Evolutionary conservation across 2,888 invertebrate genomes (phyloP), one percentile per base, ranked within the genome.

Genomic region (Calephelis perditalis): DNA sequence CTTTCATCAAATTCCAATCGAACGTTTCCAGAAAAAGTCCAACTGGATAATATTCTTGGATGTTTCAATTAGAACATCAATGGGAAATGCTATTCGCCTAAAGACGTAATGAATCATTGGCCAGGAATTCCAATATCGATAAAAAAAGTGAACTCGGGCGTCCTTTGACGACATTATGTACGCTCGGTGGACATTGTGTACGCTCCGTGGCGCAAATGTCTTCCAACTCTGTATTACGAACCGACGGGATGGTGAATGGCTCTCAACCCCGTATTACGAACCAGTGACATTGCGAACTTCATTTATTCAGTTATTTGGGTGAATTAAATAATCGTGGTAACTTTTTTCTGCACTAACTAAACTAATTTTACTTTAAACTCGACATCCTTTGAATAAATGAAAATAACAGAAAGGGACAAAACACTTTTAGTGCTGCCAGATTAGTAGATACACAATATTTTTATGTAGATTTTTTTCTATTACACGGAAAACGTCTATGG

Each of bases 101-200:
- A 59, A 52, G 43, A 59, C 49, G 43, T 59, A 52, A 49, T 59
- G 59, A 43, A 40, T 44, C 26, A 52, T 49, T 26, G 40, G 40
- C 59, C 44, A 44, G 44, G 43, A 59, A 59, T 35, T 52, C 44
- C 59, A 44, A 54, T 58, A 49, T 58, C 43, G 49, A 54, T 52
- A 58, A 52, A 59, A 26, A 59, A 59, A 59, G 54, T 59, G 52
- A 54, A 59, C 44, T 54, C 59, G 59, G 58, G 4, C 44, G 36
- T 47, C n/a, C 59, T 63, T 63, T 59, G 57, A 63, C 62, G 47
- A 49, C 57, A 57, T 63, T 62, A 62, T 54, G 59, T 62, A 15
- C 61, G 61, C 52, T 63, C 26, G 62, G 57, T 37, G 26, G 26
- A 26, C 26, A 26, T 26, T 26, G 3, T 26, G 26, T 26, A 26